Evolutionary conservation across 2,888 invertebrate species (phyloP), one percentile per base, ranked within the genome.

Genomic region (Parascotia fuliginaria): DNA sequence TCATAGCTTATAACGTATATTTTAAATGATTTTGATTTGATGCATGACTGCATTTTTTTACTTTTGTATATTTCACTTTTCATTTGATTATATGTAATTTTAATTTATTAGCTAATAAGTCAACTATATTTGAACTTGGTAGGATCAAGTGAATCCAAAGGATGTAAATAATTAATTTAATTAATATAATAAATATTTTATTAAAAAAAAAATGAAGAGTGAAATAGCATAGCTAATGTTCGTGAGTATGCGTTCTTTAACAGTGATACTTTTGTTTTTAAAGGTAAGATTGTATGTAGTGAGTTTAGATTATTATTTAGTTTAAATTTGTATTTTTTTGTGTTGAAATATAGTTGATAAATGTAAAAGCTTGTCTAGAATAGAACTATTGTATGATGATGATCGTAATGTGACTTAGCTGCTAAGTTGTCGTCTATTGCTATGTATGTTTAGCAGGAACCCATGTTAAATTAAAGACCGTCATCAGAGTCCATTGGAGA

Each of bases 1-100:
- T 89, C 89, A 89, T 89, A 88, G 89, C 89, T 88, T 83, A 71
- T 55, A 57, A 55, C n/a, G n/a, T 43, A 42, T 53, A 42, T 41
- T 40, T 24, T 53, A 49, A 53, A 50, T 12, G 31, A 43, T 34
- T 38, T 58, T 43, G 42, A 47, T 42, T 45, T 42, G 36, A 27
- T 47, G 59, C 62, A 73, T 61, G 63, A 38, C 53, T 60, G 47
- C 36, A 28, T 49, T 53, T 64, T 53, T 50, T 58, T 52, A 55
- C 50, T 9, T 37, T 28, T 46, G n/a, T 24, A 19, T 33, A 31
- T 48, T 16, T 43, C 36, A 43, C 36, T 41, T n/a, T 44, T 44
- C 37, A 22, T 42, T 42, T 48, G 12, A 9, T n/a, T 31, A 24
- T 19, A 7, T 33, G 12, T 33, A 6, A 31, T 29, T 12, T 34